Conservation (phyloP, 2,113 vertebrate genomes). For the Phasianus colchicus region DNA sequence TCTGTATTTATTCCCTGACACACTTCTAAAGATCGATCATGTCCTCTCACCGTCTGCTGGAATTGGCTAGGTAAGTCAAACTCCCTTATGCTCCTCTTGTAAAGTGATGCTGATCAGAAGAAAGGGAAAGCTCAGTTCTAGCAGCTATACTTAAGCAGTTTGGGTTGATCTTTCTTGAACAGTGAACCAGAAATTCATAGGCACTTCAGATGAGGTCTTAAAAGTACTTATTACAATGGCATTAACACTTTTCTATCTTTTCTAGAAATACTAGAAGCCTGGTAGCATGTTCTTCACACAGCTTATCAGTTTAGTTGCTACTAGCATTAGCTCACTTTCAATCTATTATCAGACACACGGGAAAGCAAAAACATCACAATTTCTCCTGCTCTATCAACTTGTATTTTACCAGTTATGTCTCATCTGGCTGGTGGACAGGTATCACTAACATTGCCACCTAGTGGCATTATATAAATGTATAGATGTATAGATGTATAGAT, state of each 20-base stretch:
- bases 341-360: neutral
- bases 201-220: neutral
- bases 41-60: neutral
- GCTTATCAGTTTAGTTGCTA: neutral
- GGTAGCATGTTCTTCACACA: neutral
- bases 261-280: neutral
- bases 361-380: neutral
- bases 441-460: neutral
- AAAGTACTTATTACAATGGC: neutral
- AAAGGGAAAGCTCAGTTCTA: neutral
- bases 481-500: too few relatives aligned
- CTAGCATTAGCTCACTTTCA: neutral
- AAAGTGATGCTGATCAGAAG: neutral
- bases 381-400: neutral
- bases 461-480: neutral
- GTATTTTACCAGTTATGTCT: neutral
- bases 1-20: neutral
- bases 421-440: neutral
- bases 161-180: neutral
- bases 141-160: neutral
- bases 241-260: neutral
- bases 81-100: neutral
- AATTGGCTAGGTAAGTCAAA: neutral
- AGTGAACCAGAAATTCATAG: neutral
- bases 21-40: neutral